A percentile compares a stretch with the other conserved stretches of the same genome.
Evolutionary conservation across 2,113 vertebrate species (phyloP).

Genomic region (Balaeniceps rex): DNA sequence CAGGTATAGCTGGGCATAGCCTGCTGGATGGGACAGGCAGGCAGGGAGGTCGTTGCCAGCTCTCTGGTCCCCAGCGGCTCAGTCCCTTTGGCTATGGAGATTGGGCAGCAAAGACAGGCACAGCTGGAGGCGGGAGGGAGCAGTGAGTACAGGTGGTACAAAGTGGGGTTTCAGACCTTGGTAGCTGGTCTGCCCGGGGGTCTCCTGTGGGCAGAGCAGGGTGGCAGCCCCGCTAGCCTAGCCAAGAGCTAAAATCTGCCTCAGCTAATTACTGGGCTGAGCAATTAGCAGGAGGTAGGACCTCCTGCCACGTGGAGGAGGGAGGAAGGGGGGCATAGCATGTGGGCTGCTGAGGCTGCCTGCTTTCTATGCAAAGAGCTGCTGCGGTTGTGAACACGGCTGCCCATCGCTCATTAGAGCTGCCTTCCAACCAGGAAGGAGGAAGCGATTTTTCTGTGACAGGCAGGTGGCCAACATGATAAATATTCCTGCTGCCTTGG

Average conservation of each 20-base stretch:
- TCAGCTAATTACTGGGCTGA: neutral
- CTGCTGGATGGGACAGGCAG: neutral
- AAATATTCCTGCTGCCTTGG: slow-evolving; percentile 19
- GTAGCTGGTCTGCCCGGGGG: neutral
- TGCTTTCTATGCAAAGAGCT: neutral
- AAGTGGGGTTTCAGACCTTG: neutral
- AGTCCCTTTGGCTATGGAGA: neutral
- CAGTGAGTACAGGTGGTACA: neutral
- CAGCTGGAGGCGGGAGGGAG: neutral
- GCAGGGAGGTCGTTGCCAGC: neutral
- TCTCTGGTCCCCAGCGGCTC: no score
- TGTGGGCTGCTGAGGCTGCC: neutral
- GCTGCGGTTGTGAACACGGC: neutral
- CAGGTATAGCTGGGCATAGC: neutral
- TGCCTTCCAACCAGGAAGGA: neutral
- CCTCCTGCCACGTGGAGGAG: neutral
- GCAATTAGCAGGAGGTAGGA: neutral
- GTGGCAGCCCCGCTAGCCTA: neutral
- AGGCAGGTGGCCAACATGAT: slow-evolving; percentile 49
- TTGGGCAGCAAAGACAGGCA: neutral
- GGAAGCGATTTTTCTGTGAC: slow-evolving; percentile 33
- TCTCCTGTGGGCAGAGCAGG: neutral
- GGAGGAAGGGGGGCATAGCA: neutral
- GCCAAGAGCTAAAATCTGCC: neutral
- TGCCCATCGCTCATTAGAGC: slow-evolving; percentile 31